phyloP scores from a whole-genome alignment of 2,888 invertebrate species.

The Mycalesis mineus region DNA sequence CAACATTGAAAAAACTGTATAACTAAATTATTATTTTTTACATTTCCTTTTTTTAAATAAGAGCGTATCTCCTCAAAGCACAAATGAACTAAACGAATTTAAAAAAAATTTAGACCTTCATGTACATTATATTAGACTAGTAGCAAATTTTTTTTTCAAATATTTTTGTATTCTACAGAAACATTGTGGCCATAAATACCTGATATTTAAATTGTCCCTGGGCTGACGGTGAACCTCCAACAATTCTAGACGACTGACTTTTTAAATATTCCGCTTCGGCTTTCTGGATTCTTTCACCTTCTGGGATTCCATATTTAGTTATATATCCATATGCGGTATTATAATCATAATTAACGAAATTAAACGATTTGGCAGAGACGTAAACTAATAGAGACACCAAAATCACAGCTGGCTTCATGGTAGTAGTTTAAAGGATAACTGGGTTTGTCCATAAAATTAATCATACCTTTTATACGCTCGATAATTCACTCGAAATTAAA shows the following conservation, averaged over 20 bases:
- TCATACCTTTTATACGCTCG: conserved; percentile 12
- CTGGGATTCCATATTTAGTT: conserved; percentile 42
- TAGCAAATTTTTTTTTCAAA: too few relatives aligned
- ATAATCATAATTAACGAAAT: not conserved
- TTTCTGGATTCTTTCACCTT: conserved; percentile 40
- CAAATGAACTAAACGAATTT: too few relatives aligned
- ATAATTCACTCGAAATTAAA: not conserved
- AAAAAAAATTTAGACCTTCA: too few relatives aligned
- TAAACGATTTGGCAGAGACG: not conserved
- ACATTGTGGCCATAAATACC: too few relatives aligned
- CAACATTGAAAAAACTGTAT: too few relatives aligned
- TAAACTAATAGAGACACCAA: conserved; percentile 9
- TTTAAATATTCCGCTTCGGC: conserved; percentile 37
- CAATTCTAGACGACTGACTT: conserved; percentile 33
- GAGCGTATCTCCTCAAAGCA: too few relatives aligned
- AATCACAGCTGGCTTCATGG: conserved; percentile 24
- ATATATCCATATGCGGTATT: conserved; percentile 44
- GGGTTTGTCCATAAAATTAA: not conserved
- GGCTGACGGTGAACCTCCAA: conserved; percentile 27
- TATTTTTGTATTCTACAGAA: too few relatives aligned
- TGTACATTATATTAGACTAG: too few relatives aligned
- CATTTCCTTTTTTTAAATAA: too few relatives aligned
- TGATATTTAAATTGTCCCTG: too few relatives aligned
- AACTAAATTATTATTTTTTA: too few relatives aligned
- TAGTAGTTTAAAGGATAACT: not conserved